These are phyloP conservation scores for Pseudochirops cupreus DNA, from an alignment of 2,797 vertebrate genomes.

Conservation along the genomic window DNA sequence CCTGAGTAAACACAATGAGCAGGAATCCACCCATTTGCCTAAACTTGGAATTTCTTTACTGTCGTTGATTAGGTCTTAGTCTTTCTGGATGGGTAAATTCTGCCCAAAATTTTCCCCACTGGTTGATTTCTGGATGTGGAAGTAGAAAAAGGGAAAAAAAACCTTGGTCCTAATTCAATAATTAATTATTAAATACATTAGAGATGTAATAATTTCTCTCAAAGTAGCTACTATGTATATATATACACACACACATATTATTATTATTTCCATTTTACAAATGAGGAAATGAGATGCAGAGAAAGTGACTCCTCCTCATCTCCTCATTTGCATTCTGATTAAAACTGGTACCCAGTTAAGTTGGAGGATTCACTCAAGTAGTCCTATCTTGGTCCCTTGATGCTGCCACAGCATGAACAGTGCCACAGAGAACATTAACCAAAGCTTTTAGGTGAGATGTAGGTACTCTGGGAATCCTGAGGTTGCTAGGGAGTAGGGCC, in stretches of 20 bases:
- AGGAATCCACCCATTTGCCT: too few relatives aligned
- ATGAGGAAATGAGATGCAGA: not conserved
- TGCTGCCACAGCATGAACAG: conserved; percentile 45
- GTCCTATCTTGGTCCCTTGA: conserved; percentile 25
- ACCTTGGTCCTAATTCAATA: too few relatives aligned
- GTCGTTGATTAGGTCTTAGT: too few relatives aligned
- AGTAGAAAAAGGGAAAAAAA: too few relatives aligned
- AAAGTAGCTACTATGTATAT: not conserved
- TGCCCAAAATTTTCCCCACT: too few relatives aligned
- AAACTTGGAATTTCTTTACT: too few relatives aligned
- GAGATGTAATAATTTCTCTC: too few relatives aligned
- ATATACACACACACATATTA: too few relatives aligned
- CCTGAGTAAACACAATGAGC: too few relatives aligned
- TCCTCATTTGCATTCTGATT: conserved; percentile 75
- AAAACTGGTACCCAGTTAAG: conserved; percentile 71
- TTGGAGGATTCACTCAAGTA: conserved; percentile 5
- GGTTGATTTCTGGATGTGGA: too few relatives aligned
- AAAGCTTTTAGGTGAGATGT: conserved; percentile 19
- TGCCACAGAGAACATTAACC: conserved; percentile 37
- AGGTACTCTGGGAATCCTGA: conserved; percentile 45
- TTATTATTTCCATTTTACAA: not conserved
- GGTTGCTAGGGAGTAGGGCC: not conserved
- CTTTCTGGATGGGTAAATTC: too few relatives aligned
- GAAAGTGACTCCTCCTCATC: not conserved
- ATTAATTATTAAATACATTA: not conserved